phyloP scores from a whole-genome alignment of 2,113 vertebrate species.

The Alces alces region DNA sequence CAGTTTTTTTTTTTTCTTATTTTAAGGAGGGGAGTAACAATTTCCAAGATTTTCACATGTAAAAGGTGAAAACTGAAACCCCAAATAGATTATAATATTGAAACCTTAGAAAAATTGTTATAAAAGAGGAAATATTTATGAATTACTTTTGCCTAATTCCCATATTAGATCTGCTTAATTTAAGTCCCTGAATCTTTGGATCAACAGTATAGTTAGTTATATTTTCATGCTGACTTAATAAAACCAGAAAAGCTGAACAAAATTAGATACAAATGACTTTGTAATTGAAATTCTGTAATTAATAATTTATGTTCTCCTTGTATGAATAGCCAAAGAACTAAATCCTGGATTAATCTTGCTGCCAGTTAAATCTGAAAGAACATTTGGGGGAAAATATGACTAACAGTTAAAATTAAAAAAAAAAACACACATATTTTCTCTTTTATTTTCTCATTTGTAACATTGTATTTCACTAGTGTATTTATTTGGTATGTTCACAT shows the following conservation, averaged over 20 bases:
- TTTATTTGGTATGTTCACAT: constrained; percentile 10
- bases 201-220: neutral
- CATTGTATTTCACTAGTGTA: neutral
- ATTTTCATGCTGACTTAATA: constrained; percentile 19
- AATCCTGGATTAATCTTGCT: constrained; percentile 41
- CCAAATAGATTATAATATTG: neutral
- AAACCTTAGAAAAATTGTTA: neutral
- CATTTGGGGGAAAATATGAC: neutral
- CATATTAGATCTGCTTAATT: neutral
- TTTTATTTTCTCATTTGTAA: constrained; percentile 21
- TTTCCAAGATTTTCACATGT: neutral
- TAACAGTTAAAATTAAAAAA: neutral
- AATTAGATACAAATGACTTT: neutral
- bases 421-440: neutral
- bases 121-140: neutral
- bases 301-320: constrained; percentile 24
- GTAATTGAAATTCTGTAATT: constrained; percentile 46
- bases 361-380: constrained; percentile 27
- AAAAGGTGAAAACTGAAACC: neutral
- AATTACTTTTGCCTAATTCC: neutral
- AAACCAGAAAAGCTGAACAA: neutral
- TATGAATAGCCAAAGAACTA: constrained; percentile 13
- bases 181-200: neutral
- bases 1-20: neutral
- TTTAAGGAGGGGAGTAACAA: neutral